A percentile compares a stretch with the other conserved stretches of the same genome.
Conservation (phyloP, 2,888 invertebrate species). For the Pollenia labialis region DNA sequence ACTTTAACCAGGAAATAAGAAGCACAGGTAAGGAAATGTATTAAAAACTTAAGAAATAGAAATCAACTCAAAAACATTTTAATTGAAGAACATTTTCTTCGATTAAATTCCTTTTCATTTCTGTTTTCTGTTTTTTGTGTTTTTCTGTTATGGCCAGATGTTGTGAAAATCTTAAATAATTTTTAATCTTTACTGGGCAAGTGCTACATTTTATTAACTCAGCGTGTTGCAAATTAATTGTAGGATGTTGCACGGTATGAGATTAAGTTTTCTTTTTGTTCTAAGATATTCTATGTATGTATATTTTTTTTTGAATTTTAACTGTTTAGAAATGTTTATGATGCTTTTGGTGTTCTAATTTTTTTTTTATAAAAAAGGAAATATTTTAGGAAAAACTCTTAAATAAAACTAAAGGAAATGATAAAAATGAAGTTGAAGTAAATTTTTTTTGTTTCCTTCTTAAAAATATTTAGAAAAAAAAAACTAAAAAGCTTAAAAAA, state of each 20-base stretch:
- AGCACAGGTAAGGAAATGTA: slow-evolving; percentile 24
- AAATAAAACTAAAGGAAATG: no score
- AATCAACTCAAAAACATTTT: not conserved
- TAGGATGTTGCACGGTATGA: slow-evolving; percentile 66
- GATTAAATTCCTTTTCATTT: slow-evolving; percentile 6
- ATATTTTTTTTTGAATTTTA: slow-evolving; percentile 13
- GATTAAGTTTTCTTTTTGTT: slow-evolving; percentile 22
- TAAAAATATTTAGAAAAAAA: no score
- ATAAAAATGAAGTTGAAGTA: no score
- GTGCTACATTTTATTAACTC: slow-evolving; percentile 67
- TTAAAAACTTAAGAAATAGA: not conserved
- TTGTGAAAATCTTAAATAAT: slow-evolving; percentile 41
- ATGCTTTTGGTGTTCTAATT: not conserved
- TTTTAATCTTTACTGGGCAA: slow-evolving; percentile 45
- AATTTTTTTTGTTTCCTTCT: no score
- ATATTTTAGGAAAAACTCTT: not conserved
- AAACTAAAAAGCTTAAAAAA: no score
- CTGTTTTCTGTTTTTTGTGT: not conserved
- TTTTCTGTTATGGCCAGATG: slow-evolving; percentile 44
- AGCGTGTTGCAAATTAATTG: slow-evolving; percentile 72
- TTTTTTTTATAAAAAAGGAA: not conserved
- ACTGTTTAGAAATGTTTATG: slow-evolving; percentile 42
- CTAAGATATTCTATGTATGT: not conserved
- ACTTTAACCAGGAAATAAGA: not conserved
- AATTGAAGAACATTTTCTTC: not conserved